Conservation (phyloP, 1,140 invertebrate genomes). For the Ephestia elutella region DNA sequence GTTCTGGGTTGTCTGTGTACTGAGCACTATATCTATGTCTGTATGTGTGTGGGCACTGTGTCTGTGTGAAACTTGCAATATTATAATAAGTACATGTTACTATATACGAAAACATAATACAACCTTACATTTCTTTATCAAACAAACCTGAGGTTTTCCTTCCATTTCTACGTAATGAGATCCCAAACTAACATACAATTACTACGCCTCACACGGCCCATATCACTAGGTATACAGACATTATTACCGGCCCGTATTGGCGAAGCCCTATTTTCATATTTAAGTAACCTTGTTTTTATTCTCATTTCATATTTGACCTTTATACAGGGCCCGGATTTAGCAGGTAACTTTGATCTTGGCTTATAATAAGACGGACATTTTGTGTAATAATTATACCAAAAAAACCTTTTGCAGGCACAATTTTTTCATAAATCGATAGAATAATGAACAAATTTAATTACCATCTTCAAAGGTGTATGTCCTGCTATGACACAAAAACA, state of each 20-base stretch:
- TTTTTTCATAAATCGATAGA: too few relatives aligned
- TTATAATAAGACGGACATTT: background rate
- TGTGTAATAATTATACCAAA: background rate
- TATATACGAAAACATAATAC: background rate
- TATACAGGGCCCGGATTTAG: background rate
- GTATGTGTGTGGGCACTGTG: too few relatives aligned
- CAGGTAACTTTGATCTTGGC: background rate
- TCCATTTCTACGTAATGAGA: background rate
- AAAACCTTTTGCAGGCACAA: too few relatives aligned
- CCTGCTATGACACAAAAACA: too few relatives aligned
- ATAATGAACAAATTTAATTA: too few relatives aligned
- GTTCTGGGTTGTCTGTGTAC: too few relatives aligned
- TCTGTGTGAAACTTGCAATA: too few relatives aligned
- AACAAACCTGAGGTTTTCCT: background rate
- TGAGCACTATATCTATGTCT: too few relatives aligned
- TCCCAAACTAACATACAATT: conserved; percentile 1
- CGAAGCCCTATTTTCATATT: background rate
- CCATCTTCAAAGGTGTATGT: too few relatives aligned
- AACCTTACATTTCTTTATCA: background rate
- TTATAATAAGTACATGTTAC: too few relatives aligned
- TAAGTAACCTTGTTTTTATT: background rate
- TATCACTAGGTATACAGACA: background rate
- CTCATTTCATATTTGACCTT: too few relatives aligned
- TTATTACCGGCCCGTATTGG: background rate
- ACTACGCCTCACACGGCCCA: background rate